Percentiles rank a stretch among this genome's conserved stretches.
These are phyloP conservation scores for Falco novaeseelandiae DNA, from an alignment of 2,797 vertebrate species.

Conservation along the genomic window DNA sequence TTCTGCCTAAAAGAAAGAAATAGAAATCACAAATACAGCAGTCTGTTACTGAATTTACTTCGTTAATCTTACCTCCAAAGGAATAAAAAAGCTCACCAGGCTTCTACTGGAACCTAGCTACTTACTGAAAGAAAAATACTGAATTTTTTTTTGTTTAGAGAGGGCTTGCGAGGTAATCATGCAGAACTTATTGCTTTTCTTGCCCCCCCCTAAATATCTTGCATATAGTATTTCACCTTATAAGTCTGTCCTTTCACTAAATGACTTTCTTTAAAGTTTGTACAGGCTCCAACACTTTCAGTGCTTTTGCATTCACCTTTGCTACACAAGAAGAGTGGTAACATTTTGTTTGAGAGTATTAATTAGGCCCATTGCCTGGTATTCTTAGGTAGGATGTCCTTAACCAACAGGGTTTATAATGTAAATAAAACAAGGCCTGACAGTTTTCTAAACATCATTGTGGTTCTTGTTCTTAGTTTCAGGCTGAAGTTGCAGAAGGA, in stretches of 20 bases:
- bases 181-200: background rate
- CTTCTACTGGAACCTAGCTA: background rate
- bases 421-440: background rate
- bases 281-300: background rate
- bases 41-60: background rate
- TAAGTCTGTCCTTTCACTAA: background rate
- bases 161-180: background rate
- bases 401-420: background rate
- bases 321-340: background rate
- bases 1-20: background rate
- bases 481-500: background rate
- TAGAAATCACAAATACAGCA: background rate
- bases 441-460: background rate
- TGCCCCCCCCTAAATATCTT: background rate
- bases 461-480: background rate
- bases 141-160: background rate
- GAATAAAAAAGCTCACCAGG: background rate
- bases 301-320: background rate
- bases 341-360: background rate
- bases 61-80: background rate
- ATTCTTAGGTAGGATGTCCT: background rate
- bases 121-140: background rate
- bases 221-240: background rate
- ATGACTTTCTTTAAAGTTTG: background rate
- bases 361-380: background rate